phyloP scores from a whole-genome alignment of 2,113 vertebrate genomes.

The Perca schrenkii region DNA sequence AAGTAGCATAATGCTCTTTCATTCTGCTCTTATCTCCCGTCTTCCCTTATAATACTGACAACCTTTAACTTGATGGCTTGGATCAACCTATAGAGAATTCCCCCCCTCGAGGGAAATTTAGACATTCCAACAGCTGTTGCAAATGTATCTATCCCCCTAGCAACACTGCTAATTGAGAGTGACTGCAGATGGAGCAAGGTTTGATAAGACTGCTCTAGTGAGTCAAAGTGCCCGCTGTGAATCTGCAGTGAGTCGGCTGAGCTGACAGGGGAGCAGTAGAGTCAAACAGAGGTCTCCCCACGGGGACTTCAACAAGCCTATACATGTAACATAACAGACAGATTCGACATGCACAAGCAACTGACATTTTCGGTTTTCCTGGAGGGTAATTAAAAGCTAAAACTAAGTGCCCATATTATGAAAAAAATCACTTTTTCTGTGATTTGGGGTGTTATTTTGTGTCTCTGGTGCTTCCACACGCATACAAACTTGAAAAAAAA shows the following conservation, averaged over 20 bases:
- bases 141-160: constrained; percentile 69
- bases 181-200: constrained; percentile 64
- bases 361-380: constrained; percentile 24
- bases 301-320: constrained; percentile 38
- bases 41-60: constrained; percentile 3
- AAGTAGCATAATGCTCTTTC: not conserved
- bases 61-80: constrained; percentile 33
- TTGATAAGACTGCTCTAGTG: constrained; percentile 59
- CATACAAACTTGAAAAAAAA: too few relatives aligned
- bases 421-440: too few relatives aligned
- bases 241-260: constrained; percentile 21
- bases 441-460: too few relatives aligned
- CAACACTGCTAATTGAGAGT: constrained; percentile 74
- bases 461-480: too few relatives aligned
- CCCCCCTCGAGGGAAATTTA: constrained; percentile 51
- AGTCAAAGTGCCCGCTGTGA: constrained; percentile 41
- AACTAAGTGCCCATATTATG: not conserved
- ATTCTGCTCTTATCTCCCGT: constrained; percentile 6
- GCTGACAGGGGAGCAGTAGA: constrained; percentile 43
- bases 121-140: constrained; percentile 72
- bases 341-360: not conserved
- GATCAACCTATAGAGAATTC: constrained; percentile 48
- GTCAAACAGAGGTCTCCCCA: constrained; percentile 54
- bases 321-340: constrained; percentile 42
- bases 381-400: constrained; percentile 37